These are phyloP conservation scores for Cyanocitta stelleri DNA, from an alignment of 2,113 vertebrate species.

Conservation along the genomic window DNA sequence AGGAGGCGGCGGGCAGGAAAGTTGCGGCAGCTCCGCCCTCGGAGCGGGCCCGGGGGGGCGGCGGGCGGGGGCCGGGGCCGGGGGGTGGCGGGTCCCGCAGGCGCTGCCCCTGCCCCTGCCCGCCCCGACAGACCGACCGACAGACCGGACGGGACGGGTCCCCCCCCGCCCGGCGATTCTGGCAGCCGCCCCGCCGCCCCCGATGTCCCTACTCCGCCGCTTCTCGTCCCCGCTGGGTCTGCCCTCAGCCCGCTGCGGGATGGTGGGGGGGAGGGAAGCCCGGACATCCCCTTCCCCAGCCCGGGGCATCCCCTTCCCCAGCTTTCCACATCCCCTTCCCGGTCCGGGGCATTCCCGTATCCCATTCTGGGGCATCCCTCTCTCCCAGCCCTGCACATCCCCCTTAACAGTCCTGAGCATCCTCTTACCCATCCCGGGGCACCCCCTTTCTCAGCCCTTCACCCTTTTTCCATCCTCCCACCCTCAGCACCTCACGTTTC, in stretches of 20 bases:
- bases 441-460: not conserved
- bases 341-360: rapidly evolving
- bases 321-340: not conserved
- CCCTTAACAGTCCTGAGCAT: not conserved
- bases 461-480: not conserved
- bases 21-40: too few relatives aligned
- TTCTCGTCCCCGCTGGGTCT: not conserved
- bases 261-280: rapidly evolving
- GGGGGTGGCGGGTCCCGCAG: not conserved
- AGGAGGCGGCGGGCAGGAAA: too few relatives aligned
- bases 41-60: too few relatives aligned
- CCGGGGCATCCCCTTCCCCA: not conserved
- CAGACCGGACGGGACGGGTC: not conserved
- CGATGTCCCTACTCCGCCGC: not conserved
- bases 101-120: not conserved
- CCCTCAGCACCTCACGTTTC: not conserved
- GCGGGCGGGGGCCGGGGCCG: too few relatives aligned
- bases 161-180: not conserved
- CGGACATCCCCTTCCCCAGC: not conserved
- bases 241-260: not conserved
- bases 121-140: not conserved
- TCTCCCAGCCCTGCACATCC: not conserved
- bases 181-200: not conserved
- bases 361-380: too few relatives aligned
- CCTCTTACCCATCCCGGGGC: not conserved